Conservation (phyloP, 2,888 invertebrate species). For the Pegoplata infirma region DNA sequence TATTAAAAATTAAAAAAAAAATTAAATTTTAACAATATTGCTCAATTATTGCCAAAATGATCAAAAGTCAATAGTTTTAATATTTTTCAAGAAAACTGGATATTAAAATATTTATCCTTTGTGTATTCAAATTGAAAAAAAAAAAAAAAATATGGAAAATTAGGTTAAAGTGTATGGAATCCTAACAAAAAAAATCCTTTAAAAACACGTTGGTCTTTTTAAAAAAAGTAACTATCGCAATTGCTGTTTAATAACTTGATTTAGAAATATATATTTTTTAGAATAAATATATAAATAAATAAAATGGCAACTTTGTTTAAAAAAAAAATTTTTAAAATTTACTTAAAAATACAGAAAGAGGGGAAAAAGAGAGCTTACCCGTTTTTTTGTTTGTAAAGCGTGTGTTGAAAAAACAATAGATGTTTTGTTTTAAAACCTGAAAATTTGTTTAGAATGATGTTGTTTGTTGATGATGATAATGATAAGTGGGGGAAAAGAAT, state of each 20-base stretch:
- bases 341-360: background rate
- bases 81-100: too few relatives aligned
- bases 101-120: too few relatives aligned
- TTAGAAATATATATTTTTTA: too few relatives aligned
- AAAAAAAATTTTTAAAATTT: background rate
- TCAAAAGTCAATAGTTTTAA: too few relatives aligned
- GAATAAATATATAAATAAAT: background rate
- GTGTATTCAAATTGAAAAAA: too few relatives aligned
- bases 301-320: background rate
- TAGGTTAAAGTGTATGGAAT: too few relatives aligned
- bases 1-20: too few relatives aligned
- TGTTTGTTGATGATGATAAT: too few relatives aligned
- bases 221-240: conserved; percentile 39
- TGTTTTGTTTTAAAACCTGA: conserved; percentile 37
- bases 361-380: conserved; percentile 51
- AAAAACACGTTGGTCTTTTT: conserved; percentile 2
- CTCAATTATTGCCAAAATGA: too few relatives aligned
- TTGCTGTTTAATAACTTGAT: conserved; percentile 36
- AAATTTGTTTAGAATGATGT: conserved; percentile 19
- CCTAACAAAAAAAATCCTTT: background rate
- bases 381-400: conserved; percentile 46
- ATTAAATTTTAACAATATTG: too few relatives aligned
- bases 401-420: conserved; percentile 34
- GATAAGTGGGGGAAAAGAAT: background rate
- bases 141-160: too few relatives aligned